These are phyloP conservation scores for Poecilia gillii DNA, from an alignment of 2,797 vertebrate species.

Conservation along the genomic window DNA sequence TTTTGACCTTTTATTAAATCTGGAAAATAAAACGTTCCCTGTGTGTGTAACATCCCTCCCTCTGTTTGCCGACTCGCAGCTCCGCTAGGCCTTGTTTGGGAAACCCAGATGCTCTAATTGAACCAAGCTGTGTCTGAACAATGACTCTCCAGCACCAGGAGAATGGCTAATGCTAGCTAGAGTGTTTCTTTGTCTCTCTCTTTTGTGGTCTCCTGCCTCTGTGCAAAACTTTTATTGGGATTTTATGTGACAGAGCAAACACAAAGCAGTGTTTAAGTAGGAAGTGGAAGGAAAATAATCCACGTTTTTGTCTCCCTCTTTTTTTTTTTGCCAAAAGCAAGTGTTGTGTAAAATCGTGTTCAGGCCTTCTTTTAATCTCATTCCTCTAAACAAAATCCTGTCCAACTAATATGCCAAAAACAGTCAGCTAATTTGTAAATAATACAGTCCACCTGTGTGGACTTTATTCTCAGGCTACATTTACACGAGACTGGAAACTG, in stretches of 20 bases:
- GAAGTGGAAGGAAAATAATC: neutral
- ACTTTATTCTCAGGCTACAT: no score
- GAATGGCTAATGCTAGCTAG: conserved; percentile 46
- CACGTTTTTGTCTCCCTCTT: neutral
- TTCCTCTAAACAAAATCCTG: neutral
- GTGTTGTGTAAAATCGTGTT: neutral
- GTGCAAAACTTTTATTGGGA: conserved; percentile 3
- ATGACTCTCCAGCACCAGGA: conserved; percentile 60
- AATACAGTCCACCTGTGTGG: neutral
- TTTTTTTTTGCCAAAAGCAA: neutral
- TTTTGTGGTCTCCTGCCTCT: conserved; percentile 11
- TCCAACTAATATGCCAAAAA: neutral
- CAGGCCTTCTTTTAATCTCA: neutral
- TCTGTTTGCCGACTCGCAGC: conserved; percentile 31
- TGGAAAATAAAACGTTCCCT: neutral
- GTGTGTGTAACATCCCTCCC: conserved; percentile 1
- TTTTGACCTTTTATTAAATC: conserved; percentile 25
- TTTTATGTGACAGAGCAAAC: neutral
- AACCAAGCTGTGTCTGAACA: conserved; percentile 74
- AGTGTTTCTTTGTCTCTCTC: conserved; percentile 9
- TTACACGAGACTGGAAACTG: no score
- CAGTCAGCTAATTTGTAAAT: neutral
- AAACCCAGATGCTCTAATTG: conserved; percentile 68
- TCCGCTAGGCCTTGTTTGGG: conserved; percentile 67
- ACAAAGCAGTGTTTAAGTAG: neutral